Conservation (phyloP, 2,113 vertebrate species). For the Phodopus roborovskii region DNA sequence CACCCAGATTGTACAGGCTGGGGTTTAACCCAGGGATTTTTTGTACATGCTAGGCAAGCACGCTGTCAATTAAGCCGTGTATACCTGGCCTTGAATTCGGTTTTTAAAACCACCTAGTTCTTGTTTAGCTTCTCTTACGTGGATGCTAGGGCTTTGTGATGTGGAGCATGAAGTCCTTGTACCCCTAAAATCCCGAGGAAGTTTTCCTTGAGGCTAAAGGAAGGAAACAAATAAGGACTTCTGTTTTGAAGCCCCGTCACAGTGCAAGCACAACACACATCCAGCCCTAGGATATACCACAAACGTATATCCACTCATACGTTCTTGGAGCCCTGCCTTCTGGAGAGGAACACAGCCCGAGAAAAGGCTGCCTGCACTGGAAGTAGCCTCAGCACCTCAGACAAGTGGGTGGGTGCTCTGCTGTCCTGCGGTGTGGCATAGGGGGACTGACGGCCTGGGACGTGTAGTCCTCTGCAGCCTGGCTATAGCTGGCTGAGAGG, state of each 20-base stretch:
- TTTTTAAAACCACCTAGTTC: not conserved
- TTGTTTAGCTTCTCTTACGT: not conserved
- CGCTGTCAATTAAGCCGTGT: not conserved
- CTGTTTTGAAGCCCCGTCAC: not conserved
- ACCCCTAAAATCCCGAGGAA: not conserved
- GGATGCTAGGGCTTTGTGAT: not conserved
- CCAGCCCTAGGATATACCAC: no score
- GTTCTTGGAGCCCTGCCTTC: not conserved
- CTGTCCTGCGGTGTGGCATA: not conserved
- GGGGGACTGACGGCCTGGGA: no score
- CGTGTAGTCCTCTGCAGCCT: not conserved
- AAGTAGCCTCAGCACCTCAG: not conserved
- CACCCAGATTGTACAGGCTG: not conserved
- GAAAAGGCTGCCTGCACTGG: not conserved
- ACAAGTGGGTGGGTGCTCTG: not conserved
- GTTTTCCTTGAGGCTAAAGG: not conserved
- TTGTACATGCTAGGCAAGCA: not conserved
- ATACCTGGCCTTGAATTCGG: not conserved
- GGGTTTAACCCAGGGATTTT: not conserved
- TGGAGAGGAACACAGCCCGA: not conserved
- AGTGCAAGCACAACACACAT: no score
- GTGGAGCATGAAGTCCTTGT: not conserved
- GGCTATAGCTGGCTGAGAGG: not conserved
- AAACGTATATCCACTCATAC: not conserved
- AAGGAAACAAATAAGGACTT: not conserved